Percentiles rank a stretch among this genome's conserved stretches.
These are phyloP conservation scores for Acrocyrtus sp. DNA, from an alignment of 2,888 invertebrate species.

Conservation along the genomic window DNA sequence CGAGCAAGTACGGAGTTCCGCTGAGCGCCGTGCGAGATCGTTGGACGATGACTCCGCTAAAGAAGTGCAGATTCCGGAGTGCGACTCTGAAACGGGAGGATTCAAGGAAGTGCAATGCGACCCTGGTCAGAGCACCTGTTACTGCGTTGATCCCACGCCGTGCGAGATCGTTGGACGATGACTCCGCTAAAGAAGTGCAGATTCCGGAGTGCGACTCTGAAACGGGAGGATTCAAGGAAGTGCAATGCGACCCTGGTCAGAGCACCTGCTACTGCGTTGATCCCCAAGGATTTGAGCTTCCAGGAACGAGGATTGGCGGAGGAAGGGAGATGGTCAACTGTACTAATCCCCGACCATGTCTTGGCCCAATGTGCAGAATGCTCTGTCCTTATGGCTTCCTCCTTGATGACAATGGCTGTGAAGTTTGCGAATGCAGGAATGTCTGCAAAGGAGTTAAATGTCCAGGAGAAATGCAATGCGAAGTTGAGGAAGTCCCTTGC, in stretches of 20 bases:
- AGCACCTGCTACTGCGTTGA: slow-evolving; percentile 67
- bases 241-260: slow-evolving; percentile 64
- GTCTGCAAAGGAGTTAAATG: slow-evolving; percentile 69
- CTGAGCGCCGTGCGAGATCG: slow-evolving; percentile 72
- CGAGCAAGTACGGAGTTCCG: slow-evolving; percentile 74
- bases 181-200: slow-evolving; percentile 65
- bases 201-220: slow-evolving; percentile 63
- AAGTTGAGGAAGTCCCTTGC: slow-evolving; percentile 82
- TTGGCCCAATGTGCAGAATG: slow-evolving; percentile 86
- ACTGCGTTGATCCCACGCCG: slow-evolving; percentile 70
- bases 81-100: slow-evolving; percentile 63
- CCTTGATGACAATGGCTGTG: slow-evolving; percentile 75
- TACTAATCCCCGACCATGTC: slow-evolving; percentile 77
- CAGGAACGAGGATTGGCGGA: slow-evolving; percentile 65
- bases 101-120: slow-evolving; percentile 65
- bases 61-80: slow-evolving; percentile 63
- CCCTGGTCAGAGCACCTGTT: slow-evolving; percentile 62
- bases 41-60: slow-evolving; percentile 68
- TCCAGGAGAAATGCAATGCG: slow-evolving; percentile 71
- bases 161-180: slow-evolving; percentile 70
- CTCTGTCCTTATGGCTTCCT: slow-evolving; percentile 86
- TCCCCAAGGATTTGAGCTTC: slow-evolving; percentile 69
- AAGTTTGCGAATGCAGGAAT: slow-evolving; percentile 73
- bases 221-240: slow-evolving; percentile 64
- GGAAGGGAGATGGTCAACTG: slow-evolving; percentile 73